Conservation (phyloP, 2,888 invertebrate genomes). For the Caenorhabditis wallacei region DNA sequence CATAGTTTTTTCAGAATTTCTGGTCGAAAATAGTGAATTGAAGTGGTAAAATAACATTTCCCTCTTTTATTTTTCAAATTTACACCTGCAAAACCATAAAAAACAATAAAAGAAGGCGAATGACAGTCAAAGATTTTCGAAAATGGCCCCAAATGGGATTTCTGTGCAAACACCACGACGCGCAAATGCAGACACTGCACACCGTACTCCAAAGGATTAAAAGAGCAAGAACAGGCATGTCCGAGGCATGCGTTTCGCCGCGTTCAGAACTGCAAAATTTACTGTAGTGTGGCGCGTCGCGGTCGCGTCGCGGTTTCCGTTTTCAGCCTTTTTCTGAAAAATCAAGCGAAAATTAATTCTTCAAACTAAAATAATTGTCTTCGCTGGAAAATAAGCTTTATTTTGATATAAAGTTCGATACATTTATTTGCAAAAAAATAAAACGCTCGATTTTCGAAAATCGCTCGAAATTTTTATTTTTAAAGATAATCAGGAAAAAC, state of each 20-base stretch:
- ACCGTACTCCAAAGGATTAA: constrained; percentile 31
- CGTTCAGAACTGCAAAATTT: too few species aligned
- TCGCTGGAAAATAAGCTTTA: too few species aligned
- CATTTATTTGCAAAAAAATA: too few species aligned
- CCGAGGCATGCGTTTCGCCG: too few species aligned
- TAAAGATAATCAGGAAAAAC: too few species aligned
- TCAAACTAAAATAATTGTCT: too few species aligned
- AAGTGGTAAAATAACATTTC: constrained; percentile 9
- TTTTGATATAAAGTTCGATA: not conserved
- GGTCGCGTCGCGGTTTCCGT: too few species aligned
- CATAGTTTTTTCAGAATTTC: not conserved
- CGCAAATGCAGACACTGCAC: constrained; percentile 32
- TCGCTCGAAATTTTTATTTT: too few species aligned
- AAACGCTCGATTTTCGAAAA: too few species aligned
- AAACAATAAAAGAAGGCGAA: not conserved
- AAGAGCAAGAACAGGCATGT: not conserved
- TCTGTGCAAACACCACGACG: constrained; percentile 45
- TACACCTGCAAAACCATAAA: not conserved
- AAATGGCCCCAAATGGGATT: constrained; percentile 8
- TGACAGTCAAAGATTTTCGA: constrained; percentile 29
- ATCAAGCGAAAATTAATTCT: too few species aligned
- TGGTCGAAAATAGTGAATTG: not conserved
- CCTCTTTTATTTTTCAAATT: not conserved
- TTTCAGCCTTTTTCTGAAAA: too few species aligned
- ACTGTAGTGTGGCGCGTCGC: too few species aligned